phyloP scores from a whole-genome alignment of 1,140 invertebrate genomes.

The Trinorchestia longiramus region DNA sequence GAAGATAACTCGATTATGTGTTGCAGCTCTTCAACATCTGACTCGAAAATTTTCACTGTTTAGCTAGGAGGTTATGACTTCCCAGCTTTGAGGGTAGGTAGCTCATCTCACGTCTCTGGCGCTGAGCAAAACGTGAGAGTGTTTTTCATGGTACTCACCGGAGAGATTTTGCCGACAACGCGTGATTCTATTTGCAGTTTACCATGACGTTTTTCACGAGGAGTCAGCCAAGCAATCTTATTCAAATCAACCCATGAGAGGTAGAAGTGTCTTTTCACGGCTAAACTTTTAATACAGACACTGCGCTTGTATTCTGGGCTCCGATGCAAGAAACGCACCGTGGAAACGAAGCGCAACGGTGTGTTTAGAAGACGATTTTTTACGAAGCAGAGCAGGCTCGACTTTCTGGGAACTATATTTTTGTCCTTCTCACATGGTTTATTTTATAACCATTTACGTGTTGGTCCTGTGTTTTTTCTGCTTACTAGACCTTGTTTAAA shows the following conservation, averaged over 20 bases:
- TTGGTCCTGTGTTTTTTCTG: neutral
- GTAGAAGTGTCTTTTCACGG: neutral
- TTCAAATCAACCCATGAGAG: conserved; percentile 3
- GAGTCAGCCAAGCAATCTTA: conserved; percentile 23
- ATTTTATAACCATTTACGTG: too few relatives aligned
- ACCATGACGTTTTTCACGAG: neutral
- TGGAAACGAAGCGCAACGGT: neutral
- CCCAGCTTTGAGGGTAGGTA: neutral
- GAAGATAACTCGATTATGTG: too few relatives aligned
- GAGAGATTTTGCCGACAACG: conserved; percentile 14
- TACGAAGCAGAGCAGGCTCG: neutral
- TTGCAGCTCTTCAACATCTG: too few relatives aligned
- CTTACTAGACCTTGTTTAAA: neutral
- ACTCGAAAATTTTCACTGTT: neutral
- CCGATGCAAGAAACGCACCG: neutral
- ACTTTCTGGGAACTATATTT: too few relatives aligned
- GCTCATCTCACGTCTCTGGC: neutral
- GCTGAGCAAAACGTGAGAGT: neutral
- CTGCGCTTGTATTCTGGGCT: neutral
- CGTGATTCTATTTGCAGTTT: conserved; percentile 38
- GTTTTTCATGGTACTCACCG: neutral
- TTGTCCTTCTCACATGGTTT: neutral
- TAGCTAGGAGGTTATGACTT: neutral
- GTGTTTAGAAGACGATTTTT: neutral
- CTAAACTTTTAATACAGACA: conserved; percentile 19